These are phyloP conservation scores for Brachycybe producta DNA, from an alignment of 2,888 invertebrate species.

Conservation along the genomic window DNA sequence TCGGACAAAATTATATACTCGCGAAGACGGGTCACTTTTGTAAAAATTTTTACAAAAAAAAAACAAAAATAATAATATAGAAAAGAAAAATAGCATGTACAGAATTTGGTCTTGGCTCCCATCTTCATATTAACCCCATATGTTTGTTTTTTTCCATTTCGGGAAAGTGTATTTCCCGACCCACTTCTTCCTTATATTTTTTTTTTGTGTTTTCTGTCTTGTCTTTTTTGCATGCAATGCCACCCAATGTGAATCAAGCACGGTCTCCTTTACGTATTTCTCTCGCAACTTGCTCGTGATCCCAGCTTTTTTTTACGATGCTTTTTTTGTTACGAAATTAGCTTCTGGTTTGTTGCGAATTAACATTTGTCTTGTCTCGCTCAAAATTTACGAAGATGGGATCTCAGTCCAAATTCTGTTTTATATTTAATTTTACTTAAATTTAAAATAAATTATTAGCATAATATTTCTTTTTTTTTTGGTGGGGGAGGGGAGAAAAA, in stretches of 20 bases:
- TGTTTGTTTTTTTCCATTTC: background rate
- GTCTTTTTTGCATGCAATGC: slow-evolving; percentile 5
- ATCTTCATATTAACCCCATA: background rate
- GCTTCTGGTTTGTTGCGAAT: too few relatives aligned
- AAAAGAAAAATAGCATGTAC: background rate
- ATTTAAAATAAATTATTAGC: too few relatives aligned
- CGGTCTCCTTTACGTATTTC: too few relatives aligned
- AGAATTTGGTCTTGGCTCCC: background rate
- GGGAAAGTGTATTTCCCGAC: background rate
- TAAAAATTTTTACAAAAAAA: background rate
- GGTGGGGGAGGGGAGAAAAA: too few relatives aligned
- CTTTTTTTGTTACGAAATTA: too few relatives aligned
- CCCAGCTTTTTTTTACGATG: too few relatives aligned
- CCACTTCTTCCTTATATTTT: background rate
- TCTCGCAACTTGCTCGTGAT: too few relatives aligned
- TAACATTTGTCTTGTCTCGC: background rate
- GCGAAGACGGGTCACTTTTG: background rate
- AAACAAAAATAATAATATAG: background rate
- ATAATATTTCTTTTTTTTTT: too few relatives aligned
- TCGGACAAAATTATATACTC: slow-evolving; percentile 2
- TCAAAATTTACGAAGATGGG: too few relatives aligned
- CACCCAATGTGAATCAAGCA: too few relatives aligned
- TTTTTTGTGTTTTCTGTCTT: background rate
- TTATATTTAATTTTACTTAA: too few relatives aligned
- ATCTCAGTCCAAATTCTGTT: too few relatives aligned